A percentile compares a stretch with the other conserved stretches of the same genome.
Conservation (phyloP, 1,140 invertebrate species). For the Dreissena polymorpha region DNA sequence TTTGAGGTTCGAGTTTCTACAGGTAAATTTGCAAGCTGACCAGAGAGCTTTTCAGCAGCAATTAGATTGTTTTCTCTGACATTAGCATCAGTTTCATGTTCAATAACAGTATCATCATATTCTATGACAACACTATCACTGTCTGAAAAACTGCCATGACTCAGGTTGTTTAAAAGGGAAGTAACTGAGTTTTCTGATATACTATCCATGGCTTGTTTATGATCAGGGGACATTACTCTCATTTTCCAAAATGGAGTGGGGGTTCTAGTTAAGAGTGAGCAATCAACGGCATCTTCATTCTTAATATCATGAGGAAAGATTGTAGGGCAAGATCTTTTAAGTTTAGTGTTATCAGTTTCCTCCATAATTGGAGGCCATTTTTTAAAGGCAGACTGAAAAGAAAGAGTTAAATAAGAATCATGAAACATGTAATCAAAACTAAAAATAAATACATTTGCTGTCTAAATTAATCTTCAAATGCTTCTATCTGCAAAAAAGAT, state of each 20-base stretch:
- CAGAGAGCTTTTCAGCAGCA: not conserved
- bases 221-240: not conserved
- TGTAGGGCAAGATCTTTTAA: too few species aligned
- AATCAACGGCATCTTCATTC: not conserved
- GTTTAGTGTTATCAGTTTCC: too few species aligned
- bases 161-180: not conserved
- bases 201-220: not conserved
- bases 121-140: not conserved
- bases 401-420: too few species aligned
- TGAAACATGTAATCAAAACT: too few species aligned
- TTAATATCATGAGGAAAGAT: not conserved
- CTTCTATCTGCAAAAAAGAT: too few species aligned
- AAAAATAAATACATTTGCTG: too few species aligned
- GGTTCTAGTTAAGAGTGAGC: not conserved
- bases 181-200: not conserved
- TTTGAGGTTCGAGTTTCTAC: not conserved
- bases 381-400: too few species aligned
- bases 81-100: too few species aligned
- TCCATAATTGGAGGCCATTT: too few species aligned
- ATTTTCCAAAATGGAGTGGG: not conserved
- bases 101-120: too few species aligned
- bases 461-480: too few species aligned
- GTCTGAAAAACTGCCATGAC: not conserved
- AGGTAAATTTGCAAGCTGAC: slow-evolving; percentile 2
- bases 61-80: not conserved